Evolutionary conservation across 2,797 vertebrate genomes (phyloP).

Genomic region (Thaleichthys pacificus): DNA sequence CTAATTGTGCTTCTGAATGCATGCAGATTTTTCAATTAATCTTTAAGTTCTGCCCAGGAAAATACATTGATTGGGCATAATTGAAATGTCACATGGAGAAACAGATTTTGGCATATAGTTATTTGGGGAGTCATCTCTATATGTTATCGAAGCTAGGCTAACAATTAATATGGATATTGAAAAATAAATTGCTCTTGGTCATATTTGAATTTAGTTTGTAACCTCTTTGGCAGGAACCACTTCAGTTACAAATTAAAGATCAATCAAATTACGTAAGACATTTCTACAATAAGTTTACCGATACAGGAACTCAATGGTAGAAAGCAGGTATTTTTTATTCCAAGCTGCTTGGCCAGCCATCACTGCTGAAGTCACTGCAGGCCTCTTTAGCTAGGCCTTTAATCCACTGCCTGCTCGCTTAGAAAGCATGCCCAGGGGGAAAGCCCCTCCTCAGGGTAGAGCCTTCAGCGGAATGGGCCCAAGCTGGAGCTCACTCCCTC

Average conservation of each 20-base stretch:
- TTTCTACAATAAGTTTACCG: too few species aligned
- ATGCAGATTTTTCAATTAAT: conserved; percentile 14
- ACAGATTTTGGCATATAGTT: background rate
- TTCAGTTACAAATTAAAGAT: too few species aligned
- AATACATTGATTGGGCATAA: conserved; percentile 11
- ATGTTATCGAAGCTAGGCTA: too few species aligned
- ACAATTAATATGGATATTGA: too few species aligned
- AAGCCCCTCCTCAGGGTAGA: conserved; percentile 40
- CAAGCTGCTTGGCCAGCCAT: conserved; percentile 15
- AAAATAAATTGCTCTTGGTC: too few species aligned
- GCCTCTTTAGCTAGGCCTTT: conserved; percentile 45
- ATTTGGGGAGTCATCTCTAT: too few species aligned
- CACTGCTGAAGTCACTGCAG: background rate
- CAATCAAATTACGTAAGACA: too few species aligned
- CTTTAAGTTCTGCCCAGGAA: conserved; percentile 14
- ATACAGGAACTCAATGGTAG: too few species aligned
- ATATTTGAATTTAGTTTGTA: too few species aligned
- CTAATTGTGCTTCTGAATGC: background rate
- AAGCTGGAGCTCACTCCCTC: conserved; percentile 12
- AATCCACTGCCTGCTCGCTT: conserved; percentile 56
- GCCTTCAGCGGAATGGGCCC: conserved; percentile 43
- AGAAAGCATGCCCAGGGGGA: conserved; percentile 48
- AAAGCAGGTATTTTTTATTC: conserved; percentile 28
- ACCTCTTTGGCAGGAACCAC: too few species aligned
- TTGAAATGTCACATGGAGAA: conserved; percentile 9